Conservation (phyloP, 1,140 invertebrate genomes). For the Parapsyche elsis region DNA sequence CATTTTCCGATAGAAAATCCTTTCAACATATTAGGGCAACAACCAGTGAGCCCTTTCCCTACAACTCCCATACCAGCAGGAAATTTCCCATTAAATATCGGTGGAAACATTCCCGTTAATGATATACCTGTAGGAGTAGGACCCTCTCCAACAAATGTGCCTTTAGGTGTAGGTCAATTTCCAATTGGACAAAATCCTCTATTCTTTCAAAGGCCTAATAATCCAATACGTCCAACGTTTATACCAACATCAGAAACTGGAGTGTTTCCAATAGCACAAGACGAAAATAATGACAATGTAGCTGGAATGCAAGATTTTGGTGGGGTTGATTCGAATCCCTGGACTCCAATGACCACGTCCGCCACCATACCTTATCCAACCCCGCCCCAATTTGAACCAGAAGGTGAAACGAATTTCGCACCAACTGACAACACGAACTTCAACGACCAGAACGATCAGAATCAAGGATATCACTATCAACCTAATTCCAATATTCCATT, state of each 20-base stretch:
- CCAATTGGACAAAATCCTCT: conserved; percentile 32
- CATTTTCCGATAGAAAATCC: conserved; percentile 4
- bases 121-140: conserved; percentile 2
- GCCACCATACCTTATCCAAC: conserved; percentile 26
- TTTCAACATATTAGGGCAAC: background rate
- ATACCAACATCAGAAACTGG: conserved; percentile 22
- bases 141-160: conserved; percentile 25
- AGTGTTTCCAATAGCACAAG: conserved; percentile 19
- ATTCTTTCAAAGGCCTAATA: conserved; percentile 27
- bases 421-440: conserved; percentile 20
- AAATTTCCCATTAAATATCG: background rate
- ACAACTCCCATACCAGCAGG: background rate
- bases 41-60: background rate
- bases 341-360: conserved; percentile 49
- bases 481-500: conserved; percentile 46
- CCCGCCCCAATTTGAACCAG: conserved; percentile 36
- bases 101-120: background rate
- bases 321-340: conserved; percentile 41
- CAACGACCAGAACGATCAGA: conserved; percentile 42
- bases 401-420: conserved; percentile 16
- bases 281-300: conserved; percentile 19
- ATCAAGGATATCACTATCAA: conserved; percentile 51
- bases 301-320: conserved; percentile 26
- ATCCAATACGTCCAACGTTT: conserved; percentile 20
- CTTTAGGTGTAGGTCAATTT: conserved; percentile 31